Percentiles rank a stretch among this genome's conserved stretches.
Evolutionary conservation across 2,888 invertebrate genomes (phyloP).

Genomic region (Calephelis perditalis): DNA sequence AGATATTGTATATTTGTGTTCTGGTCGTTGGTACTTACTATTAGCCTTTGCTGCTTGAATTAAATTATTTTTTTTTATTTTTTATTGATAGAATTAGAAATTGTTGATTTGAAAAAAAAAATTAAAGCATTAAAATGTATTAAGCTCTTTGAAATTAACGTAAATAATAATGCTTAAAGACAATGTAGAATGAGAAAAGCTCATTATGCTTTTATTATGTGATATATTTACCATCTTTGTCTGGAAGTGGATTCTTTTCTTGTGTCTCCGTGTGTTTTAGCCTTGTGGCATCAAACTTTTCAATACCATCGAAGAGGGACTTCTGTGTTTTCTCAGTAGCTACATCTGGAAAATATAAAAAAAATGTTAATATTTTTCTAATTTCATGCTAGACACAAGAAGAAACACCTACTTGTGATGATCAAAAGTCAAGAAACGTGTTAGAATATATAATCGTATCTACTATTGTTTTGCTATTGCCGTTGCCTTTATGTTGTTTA

Average conservation of each 20-base stretch:
- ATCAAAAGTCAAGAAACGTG: too few species aligned
- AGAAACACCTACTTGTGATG: too few species aligned
- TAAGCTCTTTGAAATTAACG: constrained; percentile 3
- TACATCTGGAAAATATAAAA: constrained; percentile 82
- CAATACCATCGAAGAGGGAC: constrained; percentile 91
- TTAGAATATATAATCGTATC: too few species aligned
- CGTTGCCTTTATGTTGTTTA: too few species aligned
- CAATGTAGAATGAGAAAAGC: background rate
- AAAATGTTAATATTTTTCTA: constrained; percentile 24
- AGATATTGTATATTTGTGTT: too few species aligned
- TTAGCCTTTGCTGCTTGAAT: too few species aligned
- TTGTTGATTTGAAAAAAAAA: background rate
- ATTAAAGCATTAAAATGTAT: background rate
- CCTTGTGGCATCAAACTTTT: constrained; percentile 88
- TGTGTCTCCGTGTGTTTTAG: constrained; percentile 94
- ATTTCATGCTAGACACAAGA: too few species aligned
- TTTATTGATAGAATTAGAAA: too few species aligned
- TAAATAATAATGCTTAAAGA: background rate
- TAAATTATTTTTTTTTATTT: too few species aligned
- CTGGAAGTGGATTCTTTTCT: constrained; percentile 95
- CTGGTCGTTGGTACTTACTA: too few species aligned
- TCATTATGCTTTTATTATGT: background rate
- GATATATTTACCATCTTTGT: constrained; percentile 88
- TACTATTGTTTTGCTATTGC: too few species aligned
- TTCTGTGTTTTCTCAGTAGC: constrained; percentile 91